Base-by-base conservation (phyloP, 1,140 invertebrate genomes). In the Colletes latitarsis region DNA sequence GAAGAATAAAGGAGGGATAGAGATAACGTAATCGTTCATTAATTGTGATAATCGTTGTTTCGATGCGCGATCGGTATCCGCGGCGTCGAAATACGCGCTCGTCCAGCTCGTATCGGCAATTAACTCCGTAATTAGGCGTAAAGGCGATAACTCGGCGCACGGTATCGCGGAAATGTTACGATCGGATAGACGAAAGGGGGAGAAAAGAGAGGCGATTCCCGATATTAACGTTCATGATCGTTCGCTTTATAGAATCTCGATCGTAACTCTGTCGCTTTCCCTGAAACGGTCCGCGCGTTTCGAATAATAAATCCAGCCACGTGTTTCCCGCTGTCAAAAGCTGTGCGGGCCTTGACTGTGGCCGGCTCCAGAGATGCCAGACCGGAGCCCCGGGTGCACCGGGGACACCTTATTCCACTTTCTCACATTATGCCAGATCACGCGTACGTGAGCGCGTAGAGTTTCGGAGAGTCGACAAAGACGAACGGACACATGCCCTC, bases 111-210 rank as follows among this genome's bases (percentile, higher is more conserved):
- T 49, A 49, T 49, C 57, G 66, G 69, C 70, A 85, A 86, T 86
- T 86, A 86, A 85, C 79, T 74, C 52, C 15, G 80, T 82, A 79
- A 85, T 86, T 85, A 86, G 81, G 75, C 83, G 83, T 85, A 82
- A 86, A 85, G 62, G 66, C 66, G 84, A 86, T 82, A 86, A 81
- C 58, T 85, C 9, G 3, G 68, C 10, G 52, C 53, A 46, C 21
- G 53, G 68, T 57, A 39, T 53, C 77, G 49, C 39, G 52, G 15
- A 39, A 66, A 8, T 14, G 3, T 12, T 10, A 55, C 4, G 60
- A 58, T 52, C 53, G 39, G 63, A 55, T n/a, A 39, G 66, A 9
- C 66, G 46, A 10, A 14, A 12, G 21, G 15, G 10, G 39, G 30
- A 30, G 30, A 30, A 43, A 17, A 17, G 53, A 70, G 67, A n/a